Evolutionary conservation across 2,888 invertebrate species (phyloP).

Genomic region (Monochamus alternatus): DNA sequence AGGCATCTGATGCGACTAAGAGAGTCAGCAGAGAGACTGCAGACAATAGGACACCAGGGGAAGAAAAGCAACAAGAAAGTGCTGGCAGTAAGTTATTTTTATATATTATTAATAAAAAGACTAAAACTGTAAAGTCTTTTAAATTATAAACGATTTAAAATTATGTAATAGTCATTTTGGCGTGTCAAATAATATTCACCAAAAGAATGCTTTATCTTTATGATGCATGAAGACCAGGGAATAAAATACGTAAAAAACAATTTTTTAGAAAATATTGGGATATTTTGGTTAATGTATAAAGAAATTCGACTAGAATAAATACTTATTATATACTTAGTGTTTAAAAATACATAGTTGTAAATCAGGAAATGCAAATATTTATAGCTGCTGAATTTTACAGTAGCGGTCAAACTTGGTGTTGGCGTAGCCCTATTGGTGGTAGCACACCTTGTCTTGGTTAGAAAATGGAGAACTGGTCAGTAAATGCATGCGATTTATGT

Average conservation of each 20-base stretch:
- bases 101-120: background rate
- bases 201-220: too few relatives aligned
- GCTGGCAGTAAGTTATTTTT: conserved; percentile 18
- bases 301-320: background rate
- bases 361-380: conserved; percentile 70
- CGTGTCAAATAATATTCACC: too few relatives aligned
- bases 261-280: too few relatives aligned
- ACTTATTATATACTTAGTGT: too few relatives aligned
- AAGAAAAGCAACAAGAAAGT: conserved; percentile 25
- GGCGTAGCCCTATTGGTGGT: conserved; percentile 89
- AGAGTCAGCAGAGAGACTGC: background rate
- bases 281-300: conserved; percentile 22
- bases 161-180: too few relatives aligned
- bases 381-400: conserved; percentile 78
- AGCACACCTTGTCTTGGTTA: conserved; percentile 89
- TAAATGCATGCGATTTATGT: conserved; percentile 67
- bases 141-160: too few relatives aligned
- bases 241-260: too few relatives aligned
- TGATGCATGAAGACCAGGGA: too few relatives aligned
- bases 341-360: conserved; percentile 56
- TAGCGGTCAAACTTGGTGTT: conserved; percentile 89
- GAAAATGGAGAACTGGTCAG: conserved; percentile 84
- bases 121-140: too few relatives aligned
- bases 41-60: conserved; percentile 1
- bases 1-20: conserved; percentile 2